Evolutionary conservation across 2,888 invertebrate species (phyloP), one percentile per base, ranked within the genome.

Genomic region (Phalangium opilio): DNA sequence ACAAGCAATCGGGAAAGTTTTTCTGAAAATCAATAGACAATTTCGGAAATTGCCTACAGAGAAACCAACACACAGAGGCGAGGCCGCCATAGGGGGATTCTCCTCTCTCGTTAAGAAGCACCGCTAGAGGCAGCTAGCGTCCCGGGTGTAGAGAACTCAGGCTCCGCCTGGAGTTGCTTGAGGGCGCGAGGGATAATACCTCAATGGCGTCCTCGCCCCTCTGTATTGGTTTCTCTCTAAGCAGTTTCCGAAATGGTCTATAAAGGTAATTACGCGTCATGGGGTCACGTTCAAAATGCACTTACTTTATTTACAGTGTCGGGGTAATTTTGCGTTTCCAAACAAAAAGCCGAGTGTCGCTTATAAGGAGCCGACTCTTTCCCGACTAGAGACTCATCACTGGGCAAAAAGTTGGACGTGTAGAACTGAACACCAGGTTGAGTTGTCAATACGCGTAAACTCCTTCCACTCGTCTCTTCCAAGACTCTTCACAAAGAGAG

Each of bases 381-480:
- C 1, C 89, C 90, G 8, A 62, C 51, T 27, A 82, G 63, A 1
- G 76, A 60, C 2, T 78, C 75, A 8, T 67, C 68, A 10, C 49
- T 48, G 0, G 85, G 84, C 33, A 86, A 67, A 49, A 67, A 70
- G 33, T 86, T 85, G 0, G 79, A 75, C 0, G 89, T 89, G 63
- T 93, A 91, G 60, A 93, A 79, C 64, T 91, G 90, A 48, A 91
- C 74, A 1, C 89, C 90, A 0, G 89, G 89, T 63, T 89, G 85
- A 63, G 87, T 81, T 50, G 85, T 81, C 57, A 77, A 79, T 1
- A 89, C 75, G 63, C 86, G 83, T 46, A 93, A 62, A 44, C 73
- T 75, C 50, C 89, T 73, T 2, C 89, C 87, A 44, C 62, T 59
- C 3, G 27, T 7, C 8, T 27, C 27, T 27, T 27, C 27, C 5